Conservation (phyloP, 35 echinoderm and acorn worm species). For the Diadema setosum region DNA sequence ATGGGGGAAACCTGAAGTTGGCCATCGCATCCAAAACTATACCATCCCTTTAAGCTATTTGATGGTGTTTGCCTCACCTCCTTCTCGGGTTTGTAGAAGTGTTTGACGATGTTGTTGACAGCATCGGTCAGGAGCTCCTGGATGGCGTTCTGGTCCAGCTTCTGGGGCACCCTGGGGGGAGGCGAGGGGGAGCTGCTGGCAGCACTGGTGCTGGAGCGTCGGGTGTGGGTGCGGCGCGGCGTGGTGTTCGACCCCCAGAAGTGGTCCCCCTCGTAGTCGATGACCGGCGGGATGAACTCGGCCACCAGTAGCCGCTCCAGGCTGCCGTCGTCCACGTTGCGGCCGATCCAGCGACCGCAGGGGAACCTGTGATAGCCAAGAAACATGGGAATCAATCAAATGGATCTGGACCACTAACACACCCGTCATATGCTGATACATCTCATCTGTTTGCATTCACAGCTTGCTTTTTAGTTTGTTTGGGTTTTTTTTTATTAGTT, state of each 20-base stretch:
- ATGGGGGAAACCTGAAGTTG: too few species aligned
- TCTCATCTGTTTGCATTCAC: too few species aligned
- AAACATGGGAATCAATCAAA: too few species aligned
- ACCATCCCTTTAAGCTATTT: too few species aligned
- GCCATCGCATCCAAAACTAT: too few species aligned
- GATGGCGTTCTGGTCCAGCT: constrained; percentile 68
- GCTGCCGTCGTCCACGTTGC: constrained; percentile 90
- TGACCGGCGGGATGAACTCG: constrained; percentile 56
- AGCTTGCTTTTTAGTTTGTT: too few species aligned
- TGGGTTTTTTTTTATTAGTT: too few species aligned
- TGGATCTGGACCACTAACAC: too few species aligned
- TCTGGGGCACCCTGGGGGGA: constrained; percentile 20
- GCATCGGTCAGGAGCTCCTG: constrained; percentile 97
- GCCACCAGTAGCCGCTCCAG: constrained; percentile 85
- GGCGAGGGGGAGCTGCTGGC: constrained; percentile 27
- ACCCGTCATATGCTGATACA: too few species aligned
- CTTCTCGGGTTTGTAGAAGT: constrained; percentile 99
- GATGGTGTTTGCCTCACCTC: constrained; percentile 51
- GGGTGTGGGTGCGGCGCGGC: constrained; percentile 4
- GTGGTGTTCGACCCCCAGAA: constrained; percentile 59
- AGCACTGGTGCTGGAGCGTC: not conserved
- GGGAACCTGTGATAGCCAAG: too few species aligned
- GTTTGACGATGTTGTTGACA: constrained; percentile 97
- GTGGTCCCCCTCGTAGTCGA: constrained; percentile 58
- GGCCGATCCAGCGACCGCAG: constrained; percentile 86